Conservation (phyloP, 2,797 vertebrate species). For the Acipenser transmontanus region DNA sequence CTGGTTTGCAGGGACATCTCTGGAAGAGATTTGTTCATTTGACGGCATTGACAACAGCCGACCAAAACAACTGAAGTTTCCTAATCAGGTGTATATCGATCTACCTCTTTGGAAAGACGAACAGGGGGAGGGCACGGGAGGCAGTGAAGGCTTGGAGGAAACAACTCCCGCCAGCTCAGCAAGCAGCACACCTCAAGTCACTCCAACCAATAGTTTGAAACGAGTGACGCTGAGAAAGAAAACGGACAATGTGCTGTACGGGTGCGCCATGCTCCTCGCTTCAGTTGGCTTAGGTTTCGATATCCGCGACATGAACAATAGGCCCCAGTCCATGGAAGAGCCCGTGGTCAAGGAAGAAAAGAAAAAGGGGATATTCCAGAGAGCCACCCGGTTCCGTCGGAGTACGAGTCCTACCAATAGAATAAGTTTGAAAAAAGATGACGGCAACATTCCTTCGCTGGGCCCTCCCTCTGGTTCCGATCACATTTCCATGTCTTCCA, state of each 20-base stretch:
- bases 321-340: slow-evolving; percentile 47
- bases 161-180: slow-evolving; percentile 60
- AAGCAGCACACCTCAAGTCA: slow-evolving; percentile 67
- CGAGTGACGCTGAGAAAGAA: slow-evolving; percentile 58
- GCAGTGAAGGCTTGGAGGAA: slow-evolving; percentile 63
- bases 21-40: slow-evolving; percentile 59
- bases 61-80: slow-evolving; percentile 85
- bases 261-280: slow-evolving; percentile 74
- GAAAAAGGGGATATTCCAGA: slow-evolving; percentile 78
- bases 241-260: slow-evolving; percentile 70
- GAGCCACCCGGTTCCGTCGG: slow-evolving; percentile 70
- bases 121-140: slow-evolving; percentile 53
- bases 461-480: slow-evolving; percentile 37
- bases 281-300: slow-evolving; percentile 82
- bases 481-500: slow-evolving; percentile 74
- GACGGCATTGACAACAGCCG: slow-evolving; percentile 73
- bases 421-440: slow-evolving; percentile 53
- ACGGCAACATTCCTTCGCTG: slow-evolving; percentile 30
- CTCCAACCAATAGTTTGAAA: slow-evolving; percentile 75
- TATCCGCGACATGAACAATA: slow-evolving; percentile 64
- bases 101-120: slow-evolving; percentile 89
- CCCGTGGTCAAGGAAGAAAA: slow-evolving; percentile 64
- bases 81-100: slow-evolving; percentile 81
- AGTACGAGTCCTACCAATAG: slow-evolving; percentile 67
- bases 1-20: slow-evolving; percentile 42